Conservation (phyloP, 2,113 vertebrate species). For the Coracopsis vasa region DNA sequence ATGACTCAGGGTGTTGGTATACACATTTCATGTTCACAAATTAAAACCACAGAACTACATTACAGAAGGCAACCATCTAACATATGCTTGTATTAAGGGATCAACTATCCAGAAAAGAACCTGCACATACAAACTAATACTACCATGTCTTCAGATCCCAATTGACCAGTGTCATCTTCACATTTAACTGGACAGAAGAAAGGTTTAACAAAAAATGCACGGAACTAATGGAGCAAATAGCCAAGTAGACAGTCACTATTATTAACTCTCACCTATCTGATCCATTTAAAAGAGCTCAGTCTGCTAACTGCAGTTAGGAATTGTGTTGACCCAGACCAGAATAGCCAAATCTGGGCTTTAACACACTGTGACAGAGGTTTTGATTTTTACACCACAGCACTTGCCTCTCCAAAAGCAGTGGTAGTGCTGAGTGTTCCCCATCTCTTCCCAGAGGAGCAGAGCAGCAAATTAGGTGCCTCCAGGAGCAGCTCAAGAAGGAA, state of each 20-base stretch:
- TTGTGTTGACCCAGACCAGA: background rate
- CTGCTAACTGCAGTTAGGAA: background rate
- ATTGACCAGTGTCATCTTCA: background rate
- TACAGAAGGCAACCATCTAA: background rate
- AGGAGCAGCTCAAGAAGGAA: background rate
- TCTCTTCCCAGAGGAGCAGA: background rate
- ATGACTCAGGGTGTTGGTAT: background rate
- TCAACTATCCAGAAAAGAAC: background rate
- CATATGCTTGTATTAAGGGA: background rate
- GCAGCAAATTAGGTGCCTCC: background rate
- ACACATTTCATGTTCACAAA: background rate
- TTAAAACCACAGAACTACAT: background rate
- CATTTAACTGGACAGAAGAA: background rate
- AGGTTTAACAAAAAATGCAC: background rate
- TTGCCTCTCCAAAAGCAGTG: background rate
- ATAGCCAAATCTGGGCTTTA: background rate
- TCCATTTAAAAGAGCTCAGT: background rate
- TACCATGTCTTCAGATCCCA: background rate
- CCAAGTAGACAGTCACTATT: background rate
- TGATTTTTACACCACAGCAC: background rate
- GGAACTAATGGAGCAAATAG: background rate
- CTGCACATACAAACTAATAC: background rate
- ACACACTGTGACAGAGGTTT: background rate
- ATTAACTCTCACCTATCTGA: background rate
- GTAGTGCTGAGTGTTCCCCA: background rate